Conservation (phyloP, 2,888 invertebrate species). For the Trichopoda pennipes region DNA sequence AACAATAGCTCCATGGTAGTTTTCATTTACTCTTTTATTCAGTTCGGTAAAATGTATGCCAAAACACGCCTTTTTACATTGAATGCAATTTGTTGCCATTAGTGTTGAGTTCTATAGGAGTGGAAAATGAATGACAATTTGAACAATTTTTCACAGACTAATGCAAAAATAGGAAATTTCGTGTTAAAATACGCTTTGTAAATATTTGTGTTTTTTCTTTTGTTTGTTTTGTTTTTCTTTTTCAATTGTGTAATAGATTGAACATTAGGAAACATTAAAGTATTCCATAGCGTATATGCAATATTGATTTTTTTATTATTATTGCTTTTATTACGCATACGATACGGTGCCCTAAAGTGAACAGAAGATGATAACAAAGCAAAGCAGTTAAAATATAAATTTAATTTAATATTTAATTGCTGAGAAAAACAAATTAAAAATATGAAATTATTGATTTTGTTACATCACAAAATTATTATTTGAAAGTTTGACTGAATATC, state of each 20-base stretch:
- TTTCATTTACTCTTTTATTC: constrained; percentile 21
- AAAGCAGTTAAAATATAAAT: too few relatives aligned
- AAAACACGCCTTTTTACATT: constrained; percentile 54
- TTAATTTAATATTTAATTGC: too few relatives aligned
- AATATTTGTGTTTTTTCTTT: too few relatives aligned
- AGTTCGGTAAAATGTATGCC: constrained; percentile 42
- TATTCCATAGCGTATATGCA: background rate
- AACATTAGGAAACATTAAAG: background rate
- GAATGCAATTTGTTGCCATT: constrained; percentile 60
- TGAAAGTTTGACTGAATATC: too few relatives aligned
- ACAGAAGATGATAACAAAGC: too few relatives aligned
- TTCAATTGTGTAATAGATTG: background rate
- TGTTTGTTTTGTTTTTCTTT: too few relatives aligned
- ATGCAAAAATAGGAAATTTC: background rate
- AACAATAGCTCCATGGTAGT: constrained; percentile 52
- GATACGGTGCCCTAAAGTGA: too few relatives aligned
- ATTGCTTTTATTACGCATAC: too few relatives aligned
- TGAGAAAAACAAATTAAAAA: too few relatives aligned
- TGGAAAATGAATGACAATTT: constrained; percentile 36
- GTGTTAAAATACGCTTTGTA: too few relatives aligned
- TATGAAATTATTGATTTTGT: too few relatives aligned
- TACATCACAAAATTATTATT: too few relatives aligned
- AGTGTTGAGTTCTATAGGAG: constrained; percentile 35
- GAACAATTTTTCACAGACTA: background rate
- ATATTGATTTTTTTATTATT: background rate